A percentile compares a stretch with the other conserved stretches of the same genome.
Conservation (phyloP, 2,888 invertebrate species). For the Drosophila melanosoma region DNA sequence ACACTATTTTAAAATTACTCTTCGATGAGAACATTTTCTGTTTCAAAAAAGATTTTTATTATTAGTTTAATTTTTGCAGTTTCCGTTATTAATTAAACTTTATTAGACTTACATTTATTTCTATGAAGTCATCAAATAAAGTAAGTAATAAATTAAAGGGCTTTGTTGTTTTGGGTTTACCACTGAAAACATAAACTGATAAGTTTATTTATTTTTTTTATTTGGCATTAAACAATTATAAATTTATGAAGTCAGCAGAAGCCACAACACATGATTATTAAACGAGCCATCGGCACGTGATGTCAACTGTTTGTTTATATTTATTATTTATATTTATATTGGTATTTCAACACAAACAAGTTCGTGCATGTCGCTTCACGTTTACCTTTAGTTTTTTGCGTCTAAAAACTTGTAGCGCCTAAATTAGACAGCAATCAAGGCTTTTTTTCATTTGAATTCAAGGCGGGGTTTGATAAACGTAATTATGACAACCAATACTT, state of each 20-base stretch:
- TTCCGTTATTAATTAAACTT: background rate
- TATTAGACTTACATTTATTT: background rate
- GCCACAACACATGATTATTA: constrained; percentile 44
- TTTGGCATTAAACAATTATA: constrained; percentile 10
- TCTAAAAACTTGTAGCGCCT: constrained; percentile 49
- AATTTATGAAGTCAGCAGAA: constrained; percentile 62
- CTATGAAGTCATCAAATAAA: background rate
- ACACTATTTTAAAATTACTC: background rate
- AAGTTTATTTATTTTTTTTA: background rate
- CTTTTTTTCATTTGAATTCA: constrained; percentile 66
- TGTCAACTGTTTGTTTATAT: constrained; percentile 29
- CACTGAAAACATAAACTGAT: background rate
- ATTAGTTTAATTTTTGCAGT: background rate
- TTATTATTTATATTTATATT: constrained; percentile 12
- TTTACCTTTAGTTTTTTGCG: constrained; percentile 53
- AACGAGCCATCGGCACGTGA: constrained; percentile 59
- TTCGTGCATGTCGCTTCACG: constrained; percentile 43
- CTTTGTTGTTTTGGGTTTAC: background rate
- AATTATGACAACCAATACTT: constrained; percentile 33
- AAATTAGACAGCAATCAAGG: constrained; percentile 58
- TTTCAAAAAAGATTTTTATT: background rate
- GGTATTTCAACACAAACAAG: constrained; percentile 31
- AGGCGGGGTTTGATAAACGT: constrained; percentile 63
- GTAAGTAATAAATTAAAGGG: background rate
- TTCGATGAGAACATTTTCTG: background rate